These are phyloP conservation scores for Branchinecta sandiegonensis DNA, from an alignment of 2,888 invertebrate genomes.

Conservation along the genomic window DNA sequence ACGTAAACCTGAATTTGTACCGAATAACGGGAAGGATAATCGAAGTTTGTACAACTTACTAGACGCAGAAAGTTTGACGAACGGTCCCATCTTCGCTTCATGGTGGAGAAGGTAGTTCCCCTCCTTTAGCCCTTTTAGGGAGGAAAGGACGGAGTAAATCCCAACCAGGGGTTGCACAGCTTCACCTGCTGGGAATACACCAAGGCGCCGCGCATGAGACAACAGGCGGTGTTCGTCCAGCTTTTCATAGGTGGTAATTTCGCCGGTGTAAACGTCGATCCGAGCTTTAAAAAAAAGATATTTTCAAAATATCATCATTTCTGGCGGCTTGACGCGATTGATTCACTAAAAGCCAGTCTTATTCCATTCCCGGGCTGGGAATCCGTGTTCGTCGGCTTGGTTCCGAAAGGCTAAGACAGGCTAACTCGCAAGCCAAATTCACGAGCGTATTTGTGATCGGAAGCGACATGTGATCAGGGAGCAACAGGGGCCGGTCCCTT, in stretches of 20 bases:
- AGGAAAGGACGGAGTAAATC: background rate
- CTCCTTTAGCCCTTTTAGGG: background rate
- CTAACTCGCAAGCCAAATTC: too few relatives aligned
- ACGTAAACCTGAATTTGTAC: too few relatives aligned
- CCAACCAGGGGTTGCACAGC: background rate
- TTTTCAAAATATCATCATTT: slow-evolving; percentile 22
- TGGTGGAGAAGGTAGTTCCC: background rate
- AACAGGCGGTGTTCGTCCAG: slow-evolving; percentile 19
- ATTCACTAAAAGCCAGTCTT: too few relatives aligned
- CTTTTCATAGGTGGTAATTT: slow-evolving; percentile 25
- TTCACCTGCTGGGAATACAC: background rate
- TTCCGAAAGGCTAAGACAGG: too few relatives aligned
- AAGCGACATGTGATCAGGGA: too few relatives aligned
- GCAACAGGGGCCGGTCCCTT: too few relatives aligned
- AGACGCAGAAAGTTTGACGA: background rate
- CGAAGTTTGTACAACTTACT: background rate
- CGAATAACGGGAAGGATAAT: too few relatives aligned
- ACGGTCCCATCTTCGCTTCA: background rate
- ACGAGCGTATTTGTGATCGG: too few relatives aligned
- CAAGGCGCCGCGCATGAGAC: slow-evolving; percentile 10
- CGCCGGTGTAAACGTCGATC: slow-evolving; percentile 24
- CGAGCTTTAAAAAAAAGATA: slow-evolving; percentile 24
- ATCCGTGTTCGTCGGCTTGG: too few relatives aligned
- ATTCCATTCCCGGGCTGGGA: too few relatives aligned
- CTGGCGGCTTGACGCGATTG: background rate